phyloP scores from a whole-genome alignment of 2,113 vertebrate species.

The Oncorhynchus keta region DNA sequence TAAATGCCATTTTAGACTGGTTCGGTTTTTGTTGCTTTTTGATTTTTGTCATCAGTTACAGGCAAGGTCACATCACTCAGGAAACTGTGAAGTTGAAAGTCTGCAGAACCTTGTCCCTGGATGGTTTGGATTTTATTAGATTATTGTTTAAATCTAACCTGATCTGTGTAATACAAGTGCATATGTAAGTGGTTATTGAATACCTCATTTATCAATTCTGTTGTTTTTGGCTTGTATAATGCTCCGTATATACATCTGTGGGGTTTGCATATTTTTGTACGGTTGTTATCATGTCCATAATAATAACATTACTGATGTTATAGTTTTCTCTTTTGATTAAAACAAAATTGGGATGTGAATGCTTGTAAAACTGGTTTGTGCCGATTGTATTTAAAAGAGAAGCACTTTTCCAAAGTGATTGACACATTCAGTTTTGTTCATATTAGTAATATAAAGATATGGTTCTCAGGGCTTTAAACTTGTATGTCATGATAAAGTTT shows the following conservation, averaged over 20 bases:
- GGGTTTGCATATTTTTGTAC: slow-evolving; percentile 80
- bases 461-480: slow-evolving; percentile 81
- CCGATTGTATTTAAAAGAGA: slow-evolving; percentile 79
- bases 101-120: slow-evolving; percentile 64
- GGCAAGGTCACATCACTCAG: slow-evolving; percentile 67
- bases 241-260: slow-evolving; percentile 75
- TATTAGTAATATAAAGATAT: slow-evolving; percentile 80
- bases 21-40: slow-evolving; percentile 27
- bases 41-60: slow-evolving; percentile 51
- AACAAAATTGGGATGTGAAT: slow-evolving; percentile 66
- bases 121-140: slow-evolving; percentile 66
- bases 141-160: slow-evolving; percentile 69
- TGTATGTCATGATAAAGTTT: slow-evolving; percentile 81
- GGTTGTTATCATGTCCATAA: slow-evolving; percentile 72
- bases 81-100: slow-evolving; percentile 69
- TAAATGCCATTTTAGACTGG: slow-evolving; percentile 45
- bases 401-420: slow-evolving; percentile 77
- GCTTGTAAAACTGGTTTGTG: slow-evolving; percentile 78
- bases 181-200: slow-evolving; percentile 77
- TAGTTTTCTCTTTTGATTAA: slow-evolving; percentile 72
- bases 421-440: slow-evolving; percentile 77
- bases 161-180: slow-evolving; percentile 72
- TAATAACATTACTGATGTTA: slow-evolving; percentile 77
- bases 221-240: slow-evolving; percentile 73
- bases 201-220: slow-evolving; percentile 79